Evolutionary conservation across 1,140 invertebrate species (phyloP).

Genomic region (Frieseomelitta varia): DNA sequence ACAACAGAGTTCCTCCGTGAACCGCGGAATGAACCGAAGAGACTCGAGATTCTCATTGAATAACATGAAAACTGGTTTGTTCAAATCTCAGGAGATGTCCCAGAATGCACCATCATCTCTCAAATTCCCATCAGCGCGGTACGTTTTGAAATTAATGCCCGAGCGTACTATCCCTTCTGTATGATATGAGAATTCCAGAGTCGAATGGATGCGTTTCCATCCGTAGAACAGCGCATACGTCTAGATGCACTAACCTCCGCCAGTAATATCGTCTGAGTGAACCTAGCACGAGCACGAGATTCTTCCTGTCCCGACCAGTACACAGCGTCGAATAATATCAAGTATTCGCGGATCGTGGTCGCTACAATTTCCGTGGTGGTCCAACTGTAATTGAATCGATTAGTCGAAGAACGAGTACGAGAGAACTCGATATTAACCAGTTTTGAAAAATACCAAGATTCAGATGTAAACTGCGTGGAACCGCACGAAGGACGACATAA

Average conservation of each 20-base stretch:
- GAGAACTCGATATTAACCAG: too few species aligned
- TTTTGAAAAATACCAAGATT: too few species aligned
- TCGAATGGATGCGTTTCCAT: conserved; percentile 42
- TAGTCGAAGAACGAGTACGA: too few species aligned
- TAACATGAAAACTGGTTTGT: neutral
- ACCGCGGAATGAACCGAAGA: too few species aligned
- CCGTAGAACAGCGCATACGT: conserved; percentile 30
- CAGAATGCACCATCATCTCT: conserved; percentile 47
- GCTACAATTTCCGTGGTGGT: conserved; percentile 35
- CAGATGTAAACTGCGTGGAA: too few species aligned
- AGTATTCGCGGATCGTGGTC: conserved; percentile 18
- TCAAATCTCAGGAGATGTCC: conserved; percentile 20
- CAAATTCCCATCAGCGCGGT: conserved; percentile 44
- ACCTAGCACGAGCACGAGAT: conserved; percentile 23
- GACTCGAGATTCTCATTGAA: neutral
- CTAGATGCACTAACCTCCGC: conserved; percentile 6
- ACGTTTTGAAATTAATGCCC: conserved; percentile 52
- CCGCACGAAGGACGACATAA: too few species aligned
- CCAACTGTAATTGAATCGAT: conserved; percentile 30
- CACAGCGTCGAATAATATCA: conserved; percentile 37
- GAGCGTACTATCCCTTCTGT: conserved; percentile 6
- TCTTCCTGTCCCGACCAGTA: conserved; percentile 15
- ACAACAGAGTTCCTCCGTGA: too few species aligned
- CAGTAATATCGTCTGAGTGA: conserved; percentile 46
- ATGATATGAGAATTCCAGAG: conserved; percentile 67